These are phyloP conservation scores for Chionis minor DNA, from an alignment of 2,113 vertebrate species.

Conservation along the genomic window DNA sequence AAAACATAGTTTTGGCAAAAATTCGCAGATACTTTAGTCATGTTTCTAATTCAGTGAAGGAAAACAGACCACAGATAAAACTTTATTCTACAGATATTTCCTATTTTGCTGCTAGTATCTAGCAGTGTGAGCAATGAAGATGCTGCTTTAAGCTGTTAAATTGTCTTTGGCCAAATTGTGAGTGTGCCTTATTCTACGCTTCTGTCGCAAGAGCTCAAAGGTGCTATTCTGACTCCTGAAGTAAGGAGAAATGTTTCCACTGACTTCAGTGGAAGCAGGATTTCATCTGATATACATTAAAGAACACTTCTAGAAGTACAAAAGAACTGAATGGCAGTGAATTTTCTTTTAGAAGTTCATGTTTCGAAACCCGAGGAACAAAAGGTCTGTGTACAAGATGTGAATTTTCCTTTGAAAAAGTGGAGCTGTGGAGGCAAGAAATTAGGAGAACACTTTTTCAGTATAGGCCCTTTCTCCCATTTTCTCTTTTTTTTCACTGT, in stretches of 20 bases:
- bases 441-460: neutral
- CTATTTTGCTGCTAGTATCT: neutral
- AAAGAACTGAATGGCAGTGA: neutral
- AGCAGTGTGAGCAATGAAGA: neutral
- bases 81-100: neutral
- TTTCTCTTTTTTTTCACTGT: neutral
- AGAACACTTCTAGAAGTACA: neutral
- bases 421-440: neutral
- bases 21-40: neutral
- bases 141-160: neutral
- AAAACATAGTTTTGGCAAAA: neutral
- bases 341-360: neutral
- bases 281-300: neutral
- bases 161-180: neutral
- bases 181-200: neutral
- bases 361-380: neutral
- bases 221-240: neutral
- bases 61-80: neutral
- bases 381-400: neutral
- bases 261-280: neutral
- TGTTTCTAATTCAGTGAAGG: neutral
- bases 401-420: neutral
- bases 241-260: neutral
- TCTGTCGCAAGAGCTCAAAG: neutral
- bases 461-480: neutral